Percentiles rank a stretch among this genome's conserved stretches.
phyloP scores from a whole-genome alignment of 2,888 invertebrate species.

The Thysanoteuthis rhombus region DNA sequence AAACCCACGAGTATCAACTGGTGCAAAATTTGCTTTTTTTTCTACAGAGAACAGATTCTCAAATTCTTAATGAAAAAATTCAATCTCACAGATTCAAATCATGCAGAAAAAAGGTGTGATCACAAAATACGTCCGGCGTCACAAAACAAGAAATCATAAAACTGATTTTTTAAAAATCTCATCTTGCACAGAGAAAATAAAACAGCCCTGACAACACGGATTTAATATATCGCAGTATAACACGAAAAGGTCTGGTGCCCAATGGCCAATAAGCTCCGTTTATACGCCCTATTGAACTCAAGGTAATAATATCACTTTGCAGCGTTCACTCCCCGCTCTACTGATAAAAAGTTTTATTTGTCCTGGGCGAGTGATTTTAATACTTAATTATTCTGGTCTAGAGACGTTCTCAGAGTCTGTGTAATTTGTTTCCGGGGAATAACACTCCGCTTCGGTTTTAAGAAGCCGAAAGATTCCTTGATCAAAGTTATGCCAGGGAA shows the following conservation, averaged over 20 bases:
- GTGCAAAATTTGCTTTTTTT: no score
- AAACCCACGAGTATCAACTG: no score
- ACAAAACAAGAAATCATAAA: not conserved
- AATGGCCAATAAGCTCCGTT: not conserved
- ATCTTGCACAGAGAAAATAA: not conserved
- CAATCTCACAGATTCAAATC: not conserved
- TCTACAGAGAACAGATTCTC: no score
- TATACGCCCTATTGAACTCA: not conserved
- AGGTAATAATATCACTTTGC: not conserved
- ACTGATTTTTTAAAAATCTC: not conserved
- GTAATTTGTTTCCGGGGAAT: not conserved
- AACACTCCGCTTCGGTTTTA: not conserved
- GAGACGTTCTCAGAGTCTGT: not conserved
- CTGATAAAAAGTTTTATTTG: not conserved
- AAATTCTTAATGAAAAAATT: no score
- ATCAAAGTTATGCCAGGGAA: not conserved
- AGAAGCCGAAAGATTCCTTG: not conserved
- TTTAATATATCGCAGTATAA: not conserved
- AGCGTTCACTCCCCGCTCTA: not conserved
- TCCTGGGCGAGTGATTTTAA: not conserved
- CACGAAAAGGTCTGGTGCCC: not conserved
- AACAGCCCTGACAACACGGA: not conserved
- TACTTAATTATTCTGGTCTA: not conserved
- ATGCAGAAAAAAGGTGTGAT: not conserved
- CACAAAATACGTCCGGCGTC: not conserved